These are phyloP conservation scores for Paratilapia polleni DNA, from an alignment of 2,113 vertebrate species.

Conservation along the genomic window DNA sequence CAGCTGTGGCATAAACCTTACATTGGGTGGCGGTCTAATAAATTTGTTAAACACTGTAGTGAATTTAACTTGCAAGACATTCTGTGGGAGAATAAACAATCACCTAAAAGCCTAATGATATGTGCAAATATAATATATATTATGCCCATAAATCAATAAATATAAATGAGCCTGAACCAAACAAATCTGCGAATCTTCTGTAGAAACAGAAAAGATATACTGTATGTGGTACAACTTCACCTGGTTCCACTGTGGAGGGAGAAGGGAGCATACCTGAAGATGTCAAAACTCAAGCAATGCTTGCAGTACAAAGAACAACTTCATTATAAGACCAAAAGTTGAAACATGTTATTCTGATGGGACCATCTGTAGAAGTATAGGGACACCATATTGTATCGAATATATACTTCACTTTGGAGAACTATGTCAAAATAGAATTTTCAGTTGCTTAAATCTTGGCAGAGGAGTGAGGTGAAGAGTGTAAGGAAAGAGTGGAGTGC, in stretches of 20 bases:
- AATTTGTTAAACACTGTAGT: no score
- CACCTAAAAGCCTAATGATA: not conserved
- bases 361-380: slow-evolving; percentile 9
- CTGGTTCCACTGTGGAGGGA: not conserved
- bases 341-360: not conserved
- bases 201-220: not conserved
- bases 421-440: slow-evolving; percentile 18
- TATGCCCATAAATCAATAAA: no score
- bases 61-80: not conserved
- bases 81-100: not conserved
- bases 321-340: not conserved
- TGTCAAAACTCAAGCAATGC: slow-evolving; percentile 8
- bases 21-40: no score
- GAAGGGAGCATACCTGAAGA: not conserved
- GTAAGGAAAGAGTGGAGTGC: slow-evolving; percentile 17
- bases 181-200: not conserved
- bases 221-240: not conserved
- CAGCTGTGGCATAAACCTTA: no score
- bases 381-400: not conserved
- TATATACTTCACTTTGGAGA: slow-evolving; percentile 5
- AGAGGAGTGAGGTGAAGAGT: slow-evolving; percentile 42
- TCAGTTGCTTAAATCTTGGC: slow-evolving; percentile 19
- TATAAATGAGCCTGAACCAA: slow-evolving; percentile 7
- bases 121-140: not conserved
- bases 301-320: not conserved